A percentile compares a stretch with the other conserved stretches of the same genome.
Conservation (phyloP, 2,888 invertebrate genomes). For the Oxytorus armatus region DNA sequence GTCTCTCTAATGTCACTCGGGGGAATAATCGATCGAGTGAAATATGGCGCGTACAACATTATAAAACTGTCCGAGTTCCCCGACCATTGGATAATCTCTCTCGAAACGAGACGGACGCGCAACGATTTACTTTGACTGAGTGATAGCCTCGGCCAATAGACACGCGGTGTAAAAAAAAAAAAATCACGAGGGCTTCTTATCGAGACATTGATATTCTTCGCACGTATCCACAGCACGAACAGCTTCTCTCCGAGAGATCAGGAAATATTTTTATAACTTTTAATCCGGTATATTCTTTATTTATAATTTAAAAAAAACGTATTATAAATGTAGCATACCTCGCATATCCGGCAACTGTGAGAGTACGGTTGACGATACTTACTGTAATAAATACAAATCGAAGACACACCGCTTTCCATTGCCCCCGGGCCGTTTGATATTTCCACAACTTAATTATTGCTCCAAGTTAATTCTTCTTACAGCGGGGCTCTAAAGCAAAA, state of each 20-base stretch:
- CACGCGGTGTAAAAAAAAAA: constrained; percentile 11
- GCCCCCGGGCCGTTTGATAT: constrained; percentile 14
- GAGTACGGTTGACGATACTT: constrained; percentile 7
- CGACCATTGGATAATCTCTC: constrained; percentile 53
- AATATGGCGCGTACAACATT: constrained; percentile 52
- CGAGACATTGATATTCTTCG: constrained; percentile 10
- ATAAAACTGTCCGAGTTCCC: constrained; percentile 46
- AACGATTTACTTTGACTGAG: constrained; percentile 17
- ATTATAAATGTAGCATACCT: constrained; percentile 36
- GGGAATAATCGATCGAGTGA: constrained; percentile 54
- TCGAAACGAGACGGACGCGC: constrained; percentile 10
- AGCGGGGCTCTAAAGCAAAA: constrained; percentile 4
- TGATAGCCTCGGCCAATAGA: neutral
- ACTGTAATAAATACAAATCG: constrained; percentile 37
- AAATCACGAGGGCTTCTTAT: constrained; percentile 4
- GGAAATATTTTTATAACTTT: constrained; percentile 46
- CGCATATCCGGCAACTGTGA: constrained; percentile 50
- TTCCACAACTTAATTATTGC: constrained; percentile 31
- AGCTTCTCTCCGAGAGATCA: constrained; percentile 15
- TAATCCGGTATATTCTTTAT: constrained; percentile 33
- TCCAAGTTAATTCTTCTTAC: neutral
- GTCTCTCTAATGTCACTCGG: constrained; percentile 27
- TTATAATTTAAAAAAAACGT: neutral
- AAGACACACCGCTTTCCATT: constrained; percentile 54
- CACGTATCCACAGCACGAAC: neutral